phyloP scores from a whole-genome alignment of 2,888 invertebrate species.

The Metacarcinus magister region DNA sequence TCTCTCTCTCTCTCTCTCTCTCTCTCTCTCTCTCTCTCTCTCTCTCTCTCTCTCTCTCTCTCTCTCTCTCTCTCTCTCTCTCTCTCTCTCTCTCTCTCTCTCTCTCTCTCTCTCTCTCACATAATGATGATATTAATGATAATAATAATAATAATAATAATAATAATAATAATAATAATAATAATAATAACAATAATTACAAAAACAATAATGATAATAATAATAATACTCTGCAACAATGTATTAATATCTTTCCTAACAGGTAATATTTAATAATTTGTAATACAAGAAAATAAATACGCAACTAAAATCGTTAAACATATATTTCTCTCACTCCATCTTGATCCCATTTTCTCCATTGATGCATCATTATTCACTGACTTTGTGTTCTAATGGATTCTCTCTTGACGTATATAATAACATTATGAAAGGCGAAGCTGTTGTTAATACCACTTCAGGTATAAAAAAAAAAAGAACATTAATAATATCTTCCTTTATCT shows the following conservation, averaged over 20 bases:
- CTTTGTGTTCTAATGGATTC: too few relatives aligned
- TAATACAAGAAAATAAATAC: too few relatives aligned
- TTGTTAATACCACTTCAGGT: too few relatives aligned
- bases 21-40: neutral
- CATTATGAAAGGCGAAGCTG: too few relatives aligned
- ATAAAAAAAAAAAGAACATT: too few relatives aligned
- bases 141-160: neutral
- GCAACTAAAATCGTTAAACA: neutral
- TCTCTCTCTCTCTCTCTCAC: conserved; percentile 22
- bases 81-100: neutral
- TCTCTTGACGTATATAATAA: too few relatives aligned
- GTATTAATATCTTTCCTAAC: neutral
- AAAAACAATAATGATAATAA: neutral
- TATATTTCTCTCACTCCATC: neutral
- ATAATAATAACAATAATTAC: conserved; percentile 13
- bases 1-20: neutral
- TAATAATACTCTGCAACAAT: neutral
- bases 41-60: conserved; percentile 11
- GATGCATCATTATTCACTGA: too few relatives aligned
- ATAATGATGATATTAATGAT: neutral
- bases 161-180: neutral
- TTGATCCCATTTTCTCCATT: neutral
- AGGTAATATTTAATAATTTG: too few relatives aligned
- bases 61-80: conserved; percentile 3
- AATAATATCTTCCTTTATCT: too few relatives aligned